Conservation (phyloP, 2,888 invertebrate species). For the Nycteola revayana region DNA sequence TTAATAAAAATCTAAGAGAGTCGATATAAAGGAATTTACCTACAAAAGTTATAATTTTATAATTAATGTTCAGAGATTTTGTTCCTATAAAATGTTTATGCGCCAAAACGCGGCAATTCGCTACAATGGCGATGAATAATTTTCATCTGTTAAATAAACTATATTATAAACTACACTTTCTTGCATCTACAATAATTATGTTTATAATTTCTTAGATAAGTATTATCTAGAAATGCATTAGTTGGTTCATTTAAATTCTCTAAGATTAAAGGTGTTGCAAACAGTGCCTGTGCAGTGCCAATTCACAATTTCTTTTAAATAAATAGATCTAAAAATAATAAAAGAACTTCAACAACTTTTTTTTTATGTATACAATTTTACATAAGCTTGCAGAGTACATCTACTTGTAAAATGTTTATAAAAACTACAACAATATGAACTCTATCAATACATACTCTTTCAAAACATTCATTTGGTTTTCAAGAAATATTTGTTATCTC, state of each 20-base stretch:
- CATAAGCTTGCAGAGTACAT: conserved; percentile 26
- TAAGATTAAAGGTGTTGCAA: conserved; percentile 27
- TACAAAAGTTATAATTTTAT: too few species aligned
- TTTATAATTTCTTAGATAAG: conserved; percentile 8
- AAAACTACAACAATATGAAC: conserved; percentile 43
- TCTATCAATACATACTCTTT: too few species aligned
- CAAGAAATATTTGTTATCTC: conserved; percentile 18
- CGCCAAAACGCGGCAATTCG: conserved; percentile 19
- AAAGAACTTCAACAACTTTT: conserved; percentile 26
- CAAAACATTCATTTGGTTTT: conserved; percentile 6
- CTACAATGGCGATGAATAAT: conserved; percentile 13
- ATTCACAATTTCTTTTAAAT: conserved; percentile 17
- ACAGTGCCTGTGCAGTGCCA: conserved; percentile 30
- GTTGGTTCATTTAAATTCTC: conserved; percentile 26
- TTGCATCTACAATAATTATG: conserved; percentile 16
- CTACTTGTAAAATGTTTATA: conserved; percentile 43
- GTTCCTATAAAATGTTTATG: conserved; percentile 9
- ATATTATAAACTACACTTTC: conserved; percentile 7
- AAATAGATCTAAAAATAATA: conserved; percentile 35
- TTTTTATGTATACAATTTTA: conserved; percentile 15
- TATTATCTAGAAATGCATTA: conserved; percentile 23
- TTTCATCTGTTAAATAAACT: conserved; percentile 9
- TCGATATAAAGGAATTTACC: too few species aligned
- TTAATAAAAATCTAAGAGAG: too few species aligned
- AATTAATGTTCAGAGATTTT: too few species aligned